phyloP scores from a whole-genome alignment of 2,113 vertebrate species.

The Saguinus midas region DNA sequence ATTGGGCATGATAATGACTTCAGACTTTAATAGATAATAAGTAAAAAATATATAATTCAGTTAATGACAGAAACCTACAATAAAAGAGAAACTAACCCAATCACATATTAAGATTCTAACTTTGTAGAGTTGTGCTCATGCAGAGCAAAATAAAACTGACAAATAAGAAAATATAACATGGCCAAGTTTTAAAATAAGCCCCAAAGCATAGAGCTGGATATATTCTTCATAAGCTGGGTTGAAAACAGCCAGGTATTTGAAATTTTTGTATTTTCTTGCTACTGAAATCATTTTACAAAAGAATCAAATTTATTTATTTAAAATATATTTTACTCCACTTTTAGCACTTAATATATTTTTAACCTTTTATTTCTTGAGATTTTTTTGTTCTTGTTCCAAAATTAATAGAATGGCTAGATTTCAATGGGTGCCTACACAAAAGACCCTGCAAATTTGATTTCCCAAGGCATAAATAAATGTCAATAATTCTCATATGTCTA shows the following conservation, averaged over 20 bases:
- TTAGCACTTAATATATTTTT: neutral
- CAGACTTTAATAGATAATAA: neutral
- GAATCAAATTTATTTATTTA: neutral
- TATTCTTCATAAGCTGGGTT: neutral
- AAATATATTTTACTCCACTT: neutral
- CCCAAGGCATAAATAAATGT: slow-evolving; percentile 37
- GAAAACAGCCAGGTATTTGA: neutral
- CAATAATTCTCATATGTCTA: slow-evolving; percentile 71
- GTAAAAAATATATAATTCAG: neutral
- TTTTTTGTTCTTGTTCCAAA: neutral
- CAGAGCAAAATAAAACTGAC: neutral
- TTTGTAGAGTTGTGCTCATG: neutral
- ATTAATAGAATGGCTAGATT: neutral
- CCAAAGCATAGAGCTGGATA: neutral
- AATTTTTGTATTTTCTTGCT: neutral
- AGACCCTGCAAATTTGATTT: neutral
- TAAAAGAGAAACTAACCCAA: neutral
- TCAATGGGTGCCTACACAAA: neutral
- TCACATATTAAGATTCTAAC: neutral
- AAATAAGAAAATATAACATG: neutral
- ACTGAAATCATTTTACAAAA: neutral
- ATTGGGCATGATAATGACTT: no score
- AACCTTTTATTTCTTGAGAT: neutral
- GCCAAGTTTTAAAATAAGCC: neutral
- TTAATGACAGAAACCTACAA: neutral